Conservation (phyloP, 2,888 invertebrate genomes). For the Leptinotarsa peninsularis region DNA sequence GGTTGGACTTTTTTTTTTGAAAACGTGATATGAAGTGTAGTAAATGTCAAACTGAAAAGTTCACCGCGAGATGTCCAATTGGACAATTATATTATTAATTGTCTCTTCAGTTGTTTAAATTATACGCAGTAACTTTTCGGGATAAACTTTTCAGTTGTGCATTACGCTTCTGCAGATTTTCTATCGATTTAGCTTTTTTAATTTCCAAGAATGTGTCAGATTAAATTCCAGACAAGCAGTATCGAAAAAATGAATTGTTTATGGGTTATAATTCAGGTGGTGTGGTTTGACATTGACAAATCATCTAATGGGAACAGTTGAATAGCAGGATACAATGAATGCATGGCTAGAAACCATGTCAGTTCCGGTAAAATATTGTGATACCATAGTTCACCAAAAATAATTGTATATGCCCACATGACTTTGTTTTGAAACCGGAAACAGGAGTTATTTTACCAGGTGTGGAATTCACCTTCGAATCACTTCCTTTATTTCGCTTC, state of each 20-base stretch:
- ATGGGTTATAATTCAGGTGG: too few relatives aligned
- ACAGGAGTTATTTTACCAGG: background rate
- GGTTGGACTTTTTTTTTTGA: background rate
- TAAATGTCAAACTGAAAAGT: too few relatives aligned
- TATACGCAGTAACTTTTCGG: background rate
- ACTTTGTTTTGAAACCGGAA: background rate
- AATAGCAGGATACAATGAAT: conserved; percentile 1
- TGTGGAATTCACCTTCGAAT: conserved; percentile 8
- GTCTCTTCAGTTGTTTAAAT: background rate
- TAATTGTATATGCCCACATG: background rate
- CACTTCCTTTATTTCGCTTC: conserved; percentile 7
- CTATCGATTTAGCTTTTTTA: too few relatives aligned
- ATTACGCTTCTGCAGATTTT: too few relatives aligned
- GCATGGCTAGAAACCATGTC: background rate
- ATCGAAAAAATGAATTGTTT: too few relatives aligned
- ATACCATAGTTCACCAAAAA: conserved; percentile 4
- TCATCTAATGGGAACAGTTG: background rate
- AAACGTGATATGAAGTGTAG: too few relatives aligned
- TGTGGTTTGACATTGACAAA: background rate
- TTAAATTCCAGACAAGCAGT: too few relatives aligned
- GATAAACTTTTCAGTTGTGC: too few relatives aligned
- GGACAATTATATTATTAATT: too few relatives aligned
- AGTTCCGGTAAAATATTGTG: conserved; percentile 2
- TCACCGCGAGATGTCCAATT: too few relatives aligned
- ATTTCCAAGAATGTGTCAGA: background rate